Evolutionary conservation across 2,113 vertebrate species (phyloP), one percentile per base, ranked within the genome.

Genomic region (Antennarius striatus): DNA sequence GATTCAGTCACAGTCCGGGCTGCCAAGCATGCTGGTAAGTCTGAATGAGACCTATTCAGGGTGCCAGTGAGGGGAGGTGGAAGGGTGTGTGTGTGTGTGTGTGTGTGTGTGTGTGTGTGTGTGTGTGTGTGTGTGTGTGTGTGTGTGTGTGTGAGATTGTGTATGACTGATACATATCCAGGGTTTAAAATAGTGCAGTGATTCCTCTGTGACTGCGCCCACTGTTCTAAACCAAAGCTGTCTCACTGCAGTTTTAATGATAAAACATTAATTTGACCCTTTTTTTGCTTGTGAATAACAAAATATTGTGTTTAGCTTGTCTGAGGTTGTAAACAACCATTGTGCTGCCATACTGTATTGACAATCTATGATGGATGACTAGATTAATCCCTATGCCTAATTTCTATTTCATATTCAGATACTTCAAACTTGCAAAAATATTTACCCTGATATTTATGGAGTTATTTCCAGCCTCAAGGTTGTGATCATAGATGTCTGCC

Each of bases 11-110:
- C 62, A 32, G 73, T 66, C 32, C 58, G 81, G 63, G 56, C 79
- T 89, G 84, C 85, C 87, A 85, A 89, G 68, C 79, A 91, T 88
- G 88, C 84, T 91, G 90, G 90, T 91, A 80, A 90, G 88, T 89
- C 80, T 89, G 81, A 91, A 87, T 86, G 77, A 82, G 79, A 62
- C 65, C 80, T 67, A 83, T 89, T 90, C 77, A 90, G 32, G 4
- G 53, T 52, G 74, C 74, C 73, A 72, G 63, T 15, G 52, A 70
- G 67, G 62, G 69, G 22, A 58, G 67, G 59, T 63, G 16, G 50
- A 14, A 50, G 28, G 32, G 60, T 51, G 39, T 59, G 1, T 69
- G 56, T 73, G 16, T 56, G 40, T 59, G n/a, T 28, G 29, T 46
- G 43, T 17, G 14, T 55, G 53, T 39, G 22, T 45, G 70, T 63